Conservation (phyloP, 2,113 vertebrate species). For the Cryptomyrus ogoouensis region DNA sequence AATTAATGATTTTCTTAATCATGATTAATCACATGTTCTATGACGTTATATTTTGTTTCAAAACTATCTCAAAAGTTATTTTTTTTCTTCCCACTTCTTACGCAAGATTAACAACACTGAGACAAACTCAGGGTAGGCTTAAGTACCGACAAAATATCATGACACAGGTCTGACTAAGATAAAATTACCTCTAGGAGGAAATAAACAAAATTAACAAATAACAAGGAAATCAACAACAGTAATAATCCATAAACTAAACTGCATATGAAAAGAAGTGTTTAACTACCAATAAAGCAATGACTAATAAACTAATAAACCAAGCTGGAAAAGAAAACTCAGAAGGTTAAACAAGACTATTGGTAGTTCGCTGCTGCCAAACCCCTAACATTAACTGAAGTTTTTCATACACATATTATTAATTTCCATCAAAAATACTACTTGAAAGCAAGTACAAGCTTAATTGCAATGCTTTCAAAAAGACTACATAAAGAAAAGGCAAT, state of each 20-base stretch:
- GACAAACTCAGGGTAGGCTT: neutral
- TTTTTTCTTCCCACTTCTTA: neutral
- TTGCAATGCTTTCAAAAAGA: neutral
- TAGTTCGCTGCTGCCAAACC: neutral
- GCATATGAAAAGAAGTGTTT: neutral
- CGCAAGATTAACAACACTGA: neutral
- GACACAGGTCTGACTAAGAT: neutral
- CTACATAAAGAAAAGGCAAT: neutral
- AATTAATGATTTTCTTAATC: neutral
- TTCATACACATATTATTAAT: neutral
- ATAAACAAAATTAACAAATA: neutral
- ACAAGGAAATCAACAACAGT: neutral
- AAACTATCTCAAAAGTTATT: neutral
- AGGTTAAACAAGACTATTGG: neutral
- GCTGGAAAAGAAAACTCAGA: neutral
- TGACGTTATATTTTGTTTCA: neutral
- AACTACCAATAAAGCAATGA: neutral
- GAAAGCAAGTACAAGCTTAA: neutral
- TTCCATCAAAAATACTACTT: neutral
- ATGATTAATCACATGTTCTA: neutral
- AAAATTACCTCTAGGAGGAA: neutral
- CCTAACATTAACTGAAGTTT: neutral
- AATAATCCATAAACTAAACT: neutral
- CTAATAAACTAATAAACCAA: neutral
- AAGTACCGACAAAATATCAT: neutral